phyloP scores from a whole-genome alignment of 2,113 vertebrate genomes.

The Petroica traversi region DNA sequence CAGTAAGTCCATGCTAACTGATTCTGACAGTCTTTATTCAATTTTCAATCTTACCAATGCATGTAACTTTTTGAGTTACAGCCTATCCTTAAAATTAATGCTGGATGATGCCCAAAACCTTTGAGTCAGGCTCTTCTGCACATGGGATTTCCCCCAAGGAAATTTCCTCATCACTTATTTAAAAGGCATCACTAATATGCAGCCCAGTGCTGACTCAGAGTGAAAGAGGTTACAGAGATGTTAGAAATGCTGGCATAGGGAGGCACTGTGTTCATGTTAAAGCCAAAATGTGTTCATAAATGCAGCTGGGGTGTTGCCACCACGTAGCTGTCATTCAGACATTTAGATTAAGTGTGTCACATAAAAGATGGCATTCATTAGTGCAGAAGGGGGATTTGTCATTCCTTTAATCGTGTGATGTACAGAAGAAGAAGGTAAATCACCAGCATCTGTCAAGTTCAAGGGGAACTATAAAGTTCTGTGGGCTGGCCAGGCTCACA shows the following conservation, averaged over 20 bases:
- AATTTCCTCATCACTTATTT: not conserved
- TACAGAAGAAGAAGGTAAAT: not conserved
- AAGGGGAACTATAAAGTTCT: not conserved
- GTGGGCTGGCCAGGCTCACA: not conserved
- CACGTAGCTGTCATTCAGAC: not conserved
- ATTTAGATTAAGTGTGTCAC: not conserved
- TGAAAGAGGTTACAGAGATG: not conserved
- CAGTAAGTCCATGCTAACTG: not conserved
- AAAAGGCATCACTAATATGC: not conserved
- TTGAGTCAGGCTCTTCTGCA: not conserved
- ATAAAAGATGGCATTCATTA: not conserved
- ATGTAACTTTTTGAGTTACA: not conserved
- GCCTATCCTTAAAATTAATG: not conserved
- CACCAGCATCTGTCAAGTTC: not conserved
- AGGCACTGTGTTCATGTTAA: not conserved
- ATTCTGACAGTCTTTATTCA: not conserved
- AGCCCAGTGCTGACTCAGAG: not conserved
- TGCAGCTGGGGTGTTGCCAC: not conserved
- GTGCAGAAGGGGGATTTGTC: fast-evolving
- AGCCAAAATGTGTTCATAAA: not conserved
- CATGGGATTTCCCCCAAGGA: not conserved
- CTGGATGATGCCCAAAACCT: not conserved
- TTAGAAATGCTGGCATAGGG: not conserved
- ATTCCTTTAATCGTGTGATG: not conserved
- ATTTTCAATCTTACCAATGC: not conserved